phyloP scores from a whole-genome alignment of 1,140 invertebrate genomes.

The Orius insidiosus region DNA sequence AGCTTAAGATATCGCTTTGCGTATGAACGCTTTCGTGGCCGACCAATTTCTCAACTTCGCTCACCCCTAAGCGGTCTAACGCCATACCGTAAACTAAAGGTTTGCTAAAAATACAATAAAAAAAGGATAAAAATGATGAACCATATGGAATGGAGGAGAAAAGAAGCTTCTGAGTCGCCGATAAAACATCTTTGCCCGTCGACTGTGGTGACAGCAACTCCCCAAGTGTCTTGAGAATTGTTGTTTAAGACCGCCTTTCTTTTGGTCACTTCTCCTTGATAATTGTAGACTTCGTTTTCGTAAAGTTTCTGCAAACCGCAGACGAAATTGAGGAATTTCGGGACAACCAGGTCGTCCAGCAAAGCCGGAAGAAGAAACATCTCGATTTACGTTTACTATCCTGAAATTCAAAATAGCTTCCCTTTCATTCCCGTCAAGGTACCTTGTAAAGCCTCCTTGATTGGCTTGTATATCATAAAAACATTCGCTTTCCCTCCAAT shows the following conservation, averaged over 20 bases:
- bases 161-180: background rate
- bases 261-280: background rate
- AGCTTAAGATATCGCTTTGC: background rate
- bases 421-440: background rate
- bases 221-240: background rate
- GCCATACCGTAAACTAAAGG: background rate
- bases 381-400: no score
- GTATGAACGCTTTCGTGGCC: background rate
- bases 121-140: no score
- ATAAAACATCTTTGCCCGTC: slow-evolving; percentile 1
- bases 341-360: background rate
- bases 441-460: background rate
- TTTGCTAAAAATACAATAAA: no score
- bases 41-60: background rate
- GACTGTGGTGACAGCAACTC: background rate
- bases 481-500: background rate
- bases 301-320: background rate
- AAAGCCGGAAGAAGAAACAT: background rate
- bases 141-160: background rate
- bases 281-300: background rate
- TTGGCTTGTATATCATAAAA: background rate
- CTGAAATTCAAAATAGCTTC: no score
- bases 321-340: background rate
- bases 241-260: background rate
- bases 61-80: background rate